Evolutionary conservation across 64 coral and sea anemone species (phyloP).

Genomic region (Montipora capricornis): DNA sequence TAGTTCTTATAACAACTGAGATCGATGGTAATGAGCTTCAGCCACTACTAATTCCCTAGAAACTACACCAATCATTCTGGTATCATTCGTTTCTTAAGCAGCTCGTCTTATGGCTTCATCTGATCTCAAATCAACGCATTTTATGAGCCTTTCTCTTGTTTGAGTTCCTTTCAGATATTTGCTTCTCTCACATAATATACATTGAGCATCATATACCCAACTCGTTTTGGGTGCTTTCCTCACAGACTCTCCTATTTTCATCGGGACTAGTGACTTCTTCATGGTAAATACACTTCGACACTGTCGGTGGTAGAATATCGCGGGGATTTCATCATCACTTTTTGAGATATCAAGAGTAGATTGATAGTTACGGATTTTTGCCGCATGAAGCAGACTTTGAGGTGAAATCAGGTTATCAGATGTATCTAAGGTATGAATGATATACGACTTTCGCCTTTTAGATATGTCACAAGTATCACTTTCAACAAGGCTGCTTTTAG

Average conservation of each 20-base stretch:
- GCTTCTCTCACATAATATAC: not conserved
- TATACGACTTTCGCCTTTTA: no score
- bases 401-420: not conserved
- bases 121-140: conserved; percentile 2
- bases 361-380: conserved; percentile 11
- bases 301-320: conserved; percentile 19
- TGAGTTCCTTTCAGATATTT: not conserved
- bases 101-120: not conserved
- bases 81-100: not conserved
- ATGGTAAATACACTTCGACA: conserved; percentile 61
- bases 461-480: no score
- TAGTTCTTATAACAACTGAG: not conserved
- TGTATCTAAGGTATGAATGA: no score
- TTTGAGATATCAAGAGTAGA: conserved; percentile 32
- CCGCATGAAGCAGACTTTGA: not conserved
- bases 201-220: not conserved
- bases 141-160: not conserved
- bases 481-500: no score
- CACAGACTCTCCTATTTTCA: not conserved
- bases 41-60: conserved; percentile 23
- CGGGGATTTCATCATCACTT: conserved; percentile 14
- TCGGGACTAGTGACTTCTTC: conserved; percentile 6
- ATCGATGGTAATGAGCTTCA: not conserved
- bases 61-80: not conserved
- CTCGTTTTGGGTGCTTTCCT: not conserved